Percentiles rank a stretch among this genome's conserved stretches.
Evolutionary conservation across 2,888 invertebrate genomes (phyloP).

Genomic region (Heliconius hortense): DNA sequence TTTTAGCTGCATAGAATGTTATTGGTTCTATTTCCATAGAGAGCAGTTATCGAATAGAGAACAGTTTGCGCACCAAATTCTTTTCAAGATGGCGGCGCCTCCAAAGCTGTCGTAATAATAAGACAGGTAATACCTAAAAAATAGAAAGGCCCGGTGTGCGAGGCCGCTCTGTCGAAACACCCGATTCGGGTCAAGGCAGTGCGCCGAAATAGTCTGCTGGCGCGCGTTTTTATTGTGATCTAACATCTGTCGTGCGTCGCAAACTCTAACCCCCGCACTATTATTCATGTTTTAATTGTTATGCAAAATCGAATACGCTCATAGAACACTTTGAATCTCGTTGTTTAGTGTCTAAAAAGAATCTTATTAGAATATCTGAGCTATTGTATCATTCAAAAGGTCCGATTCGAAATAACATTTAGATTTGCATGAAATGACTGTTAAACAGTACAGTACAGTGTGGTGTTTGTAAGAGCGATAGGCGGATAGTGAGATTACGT

Average conservation of each 20-base stretch:
- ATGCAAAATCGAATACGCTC: conserved; percentile 1
- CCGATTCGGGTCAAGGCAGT: conserved; percentile 81
- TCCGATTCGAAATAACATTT: neutral
- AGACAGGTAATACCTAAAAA: conserved; percentile 82
- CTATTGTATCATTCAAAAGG: neutral
- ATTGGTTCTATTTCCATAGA: neutral
- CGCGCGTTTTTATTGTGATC: conserved; percentile 80
- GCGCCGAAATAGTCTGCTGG: conserved; percentile 80
- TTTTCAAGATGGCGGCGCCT: conserved; percentile 73
- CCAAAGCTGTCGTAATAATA: conserved; percentile 79
- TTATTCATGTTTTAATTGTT: conserved; percentile 34
- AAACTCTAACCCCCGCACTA: conserved; percentile 51
- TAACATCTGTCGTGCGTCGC: conserved; percentile 76
- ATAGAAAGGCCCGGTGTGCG: conserved; percentile 82
- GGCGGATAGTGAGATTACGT: conserved; percentile 59
- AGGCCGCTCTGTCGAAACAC: conserved; percentile 81
- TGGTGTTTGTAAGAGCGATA: conserved; percentile 15
- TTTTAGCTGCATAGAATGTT: neutral
- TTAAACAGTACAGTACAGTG: neutral
- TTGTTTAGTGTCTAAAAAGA: conserved; percentile 6
- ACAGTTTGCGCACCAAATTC: conserved; percentile 65
- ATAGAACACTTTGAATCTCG: neutral
- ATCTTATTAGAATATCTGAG: conserved; percentile 2
- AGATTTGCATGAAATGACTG: neutral
- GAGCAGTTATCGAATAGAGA: conserved; percentile 37